Evolutionary conservation across 2,113 vertebrate species (phyloP), one percentile per base, ranked within the genome.

Genomic region (Lontra canadensis): DNA sequence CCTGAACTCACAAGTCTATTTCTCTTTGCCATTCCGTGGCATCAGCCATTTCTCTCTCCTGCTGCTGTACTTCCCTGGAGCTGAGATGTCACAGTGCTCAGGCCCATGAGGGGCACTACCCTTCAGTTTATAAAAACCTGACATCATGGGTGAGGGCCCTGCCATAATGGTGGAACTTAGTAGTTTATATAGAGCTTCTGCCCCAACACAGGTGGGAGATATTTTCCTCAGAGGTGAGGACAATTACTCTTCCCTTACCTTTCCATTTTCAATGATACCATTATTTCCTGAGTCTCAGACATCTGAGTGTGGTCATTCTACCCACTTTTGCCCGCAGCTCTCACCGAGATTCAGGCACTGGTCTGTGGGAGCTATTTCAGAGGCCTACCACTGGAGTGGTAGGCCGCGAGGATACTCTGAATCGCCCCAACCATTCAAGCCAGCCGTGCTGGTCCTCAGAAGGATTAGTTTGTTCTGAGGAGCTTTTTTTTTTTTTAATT

Each of bases 1-100:
- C 25, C n/a, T 65, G 65, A 84, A 36, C n/a, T 86, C 55, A 71
- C 29, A 88, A 52, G 23, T 94, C 47, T 21, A 74, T 88, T 90
- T 91, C 44, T 93, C 55, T 90, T 94, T 81, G 82, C 57, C 47
- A 94, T n/a, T 81, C 47, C 25, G 29, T 4, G 17, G 29, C n/a
- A 88, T 69, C 73, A 85, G 47, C n/a, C 42, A 81, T 93, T 88
- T 95, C 78, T 94, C 49, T 94, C 15, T 97, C 61, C 31, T 95
- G 61, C 25, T 91, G 36, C 59, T 92, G 14, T 92, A 36, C 21
- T 87, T 80, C 44, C 42, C 81, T 25, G 74, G 63, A 89, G 59
- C 69, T 86, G 57, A 96, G 42, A 84, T 63, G 26, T 92, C 88
- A 92, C 17, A 31, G n/a, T 14, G 0, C 12, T 63, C 13, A 23